Base-by-base conservation (phyloP, 2,888 invertebrate genomes). In the Chirona hameri region DNA sequence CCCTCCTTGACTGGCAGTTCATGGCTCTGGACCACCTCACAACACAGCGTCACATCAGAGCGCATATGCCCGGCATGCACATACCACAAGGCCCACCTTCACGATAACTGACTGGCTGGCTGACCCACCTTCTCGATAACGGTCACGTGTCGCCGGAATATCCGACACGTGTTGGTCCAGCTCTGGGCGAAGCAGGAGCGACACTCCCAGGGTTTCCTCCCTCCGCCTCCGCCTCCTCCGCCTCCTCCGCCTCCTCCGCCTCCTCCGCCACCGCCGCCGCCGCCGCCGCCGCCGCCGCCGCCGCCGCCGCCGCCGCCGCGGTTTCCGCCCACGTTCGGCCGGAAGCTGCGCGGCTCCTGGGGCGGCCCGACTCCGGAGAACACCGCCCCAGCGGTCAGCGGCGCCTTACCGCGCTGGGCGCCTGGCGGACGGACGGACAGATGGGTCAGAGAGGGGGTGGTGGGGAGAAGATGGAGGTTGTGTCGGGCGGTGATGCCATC, bases 141-240 rank as follows among this genome's bases (percentile, higher is more conserved):
- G 46, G 76, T 76, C 9, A 46, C 46, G 12, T 76, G 15, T 2
- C 76, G 39, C 9, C 46, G 21, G 76, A 76, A 76, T 39, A 76
- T 76, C 39, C 76, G 76, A 24, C 76, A 76, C 46, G 76, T 76
- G 46, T 76, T 76, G 76, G 24, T 24, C 76, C 76, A 76, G 76
- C 76, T 76, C 76, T 76, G 76, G 24, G 27, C 14, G 46, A 46
- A 76, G 76, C 76, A 76, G 1, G 39, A 46, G 39, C 76, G 39
- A 24, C 76, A 76, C 24, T 76, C 27, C 76, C 76, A 76, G n/a
- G 18, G 24, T 12, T 46, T 39, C 21, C 46, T 21, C 39, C 76
- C 76, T 39, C 24, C 76, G 39, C 24, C 76, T 21, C 21, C 21
- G 76, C 4, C 18, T 4, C 72, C 72, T 12, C 72, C 72, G 46